Evolutionary conservation across 2,797 vertebrate species (phyloP), one percentile per base, ranked within the genome.

Genomic region (Hydrocynus forskahlii): DNA sequence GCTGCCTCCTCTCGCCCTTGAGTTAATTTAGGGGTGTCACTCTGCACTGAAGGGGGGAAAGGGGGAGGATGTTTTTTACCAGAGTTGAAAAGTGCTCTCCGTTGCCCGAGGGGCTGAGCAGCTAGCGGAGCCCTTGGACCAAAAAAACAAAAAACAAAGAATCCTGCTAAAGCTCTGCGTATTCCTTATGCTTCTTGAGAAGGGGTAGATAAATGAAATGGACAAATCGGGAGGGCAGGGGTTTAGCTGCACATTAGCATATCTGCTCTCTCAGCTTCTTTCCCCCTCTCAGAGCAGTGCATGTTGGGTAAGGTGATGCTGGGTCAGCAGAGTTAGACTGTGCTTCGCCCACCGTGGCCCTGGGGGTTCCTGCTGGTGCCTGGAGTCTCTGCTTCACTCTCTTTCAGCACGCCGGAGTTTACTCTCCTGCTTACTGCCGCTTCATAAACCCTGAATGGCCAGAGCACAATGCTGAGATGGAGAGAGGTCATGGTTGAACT

Each of bases 371-470:
- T 84, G 90, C 88, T 89, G 77, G 79, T 64, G 88, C 87, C 90
- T 87, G 87, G 88, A 85, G 78, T 89, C 89, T 84, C 87, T 88
- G 86, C 87, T 88, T 78, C 83, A 73, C 83, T 63, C 59, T 86
- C 90, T 92, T 91, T 92, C 83, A 89, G 87, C 79, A 79, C 75
- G 87, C 89, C 88, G 71, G 87, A 90, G 89, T 93, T 92, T 89
- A 89, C 87, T 87, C 89, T 90, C 87, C 87, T 79, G 70, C 89
- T 94, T 93, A 94, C 86, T 94, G 88, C 91, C 83, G 91, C 93
- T 92, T 93, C 92, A 92, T 93, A 91, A 92, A 93, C 85, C 87
- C 90, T 92, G 81, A 94, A 93, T 92, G 89, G 89, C 84, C 67
- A 78, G 29, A 85, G 67, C 89, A 93, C 92, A 94, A 93, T 88